Base-by-base conservation (phyloP, 1,140 invertebrate genomes). In the Glossosoma conforme region DNA sequence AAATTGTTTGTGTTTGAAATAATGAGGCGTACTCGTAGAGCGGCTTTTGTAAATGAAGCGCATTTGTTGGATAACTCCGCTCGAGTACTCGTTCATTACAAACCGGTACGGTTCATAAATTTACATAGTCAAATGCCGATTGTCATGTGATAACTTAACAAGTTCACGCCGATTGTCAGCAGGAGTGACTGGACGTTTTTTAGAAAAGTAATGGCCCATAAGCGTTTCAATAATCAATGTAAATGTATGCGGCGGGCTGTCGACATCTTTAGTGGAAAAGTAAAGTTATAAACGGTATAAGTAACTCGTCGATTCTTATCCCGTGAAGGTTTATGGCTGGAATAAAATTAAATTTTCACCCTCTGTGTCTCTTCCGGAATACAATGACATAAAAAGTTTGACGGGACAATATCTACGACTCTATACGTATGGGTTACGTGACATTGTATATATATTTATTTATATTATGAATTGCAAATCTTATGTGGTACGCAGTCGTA, bases 321-420 rank as follows among this genome's bases (percentile, higher is more conserved):
- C 4, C 14, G 44, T 20, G n/a, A 46, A 48, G 28, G 22, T 50
- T 42, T 28, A 37, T 33, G 40, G 21, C 15, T 22, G 24, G 28
- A 40, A 24, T 50, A 40, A 50, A 42, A 42, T 50, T 42, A 50
- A 48, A 38, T 48, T 48, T 46, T 20, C 30, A 28, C 19, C 28
- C 44, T 18, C 28, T 33, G 3, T 33, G 32, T 33, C 32, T 33
- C n/a, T 33, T 33, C 32, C 32, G 32, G 32, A 33, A 11, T 10
- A 38, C 14, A 17, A 17, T 38, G 36, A 38, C 36, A 11, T 38
- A 17, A 38, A 38, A 28, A 14, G 38, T 37, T n/a, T 8, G 25
- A 43, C 18, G 21, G n/a, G 21, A 10, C 21, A 40, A 40, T 22
- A 43, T 43, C 10, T 24, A 10, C 11, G 38, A 10, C 13, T n/a